Conservation (phyloP, 2,113 vertebrate species). For the Engraulis encrasicolus region DNA sequence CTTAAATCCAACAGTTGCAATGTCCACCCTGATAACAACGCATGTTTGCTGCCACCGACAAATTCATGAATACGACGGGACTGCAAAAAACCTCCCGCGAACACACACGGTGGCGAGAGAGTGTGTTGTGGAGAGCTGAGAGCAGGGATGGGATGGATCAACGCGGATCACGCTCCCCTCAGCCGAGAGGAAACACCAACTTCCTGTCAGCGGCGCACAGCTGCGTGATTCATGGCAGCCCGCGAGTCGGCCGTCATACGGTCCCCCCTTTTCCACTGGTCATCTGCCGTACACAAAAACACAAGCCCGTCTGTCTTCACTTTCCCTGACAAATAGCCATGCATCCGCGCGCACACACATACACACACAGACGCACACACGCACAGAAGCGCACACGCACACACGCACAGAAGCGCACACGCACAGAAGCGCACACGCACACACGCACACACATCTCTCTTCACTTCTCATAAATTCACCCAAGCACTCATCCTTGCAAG, state of each 20-base stretch:
- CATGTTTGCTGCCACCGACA: no score
- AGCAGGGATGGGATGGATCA: background rate
- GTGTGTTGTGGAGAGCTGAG: background rate
- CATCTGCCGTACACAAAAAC: background rate
- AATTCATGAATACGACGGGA: background rate
- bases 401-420: background rate
- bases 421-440: no score
- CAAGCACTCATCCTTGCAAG: background rate
- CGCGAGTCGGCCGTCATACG: background rate
- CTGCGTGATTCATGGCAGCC: constrained; percentile 3
- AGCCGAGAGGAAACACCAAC: background rate
- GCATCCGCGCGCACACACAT: background rate
- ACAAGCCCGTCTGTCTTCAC: background rate
- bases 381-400: background rate
- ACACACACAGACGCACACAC: background rate
- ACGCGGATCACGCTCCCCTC: constrained; percentile 1
- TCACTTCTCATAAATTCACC: no score
- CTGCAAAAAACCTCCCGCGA: constrained; percentile 2
- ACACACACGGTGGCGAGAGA: background rate
- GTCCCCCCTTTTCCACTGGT: background rate
- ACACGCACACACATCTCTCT: background rate
- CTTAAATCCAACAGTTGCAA: background rate
- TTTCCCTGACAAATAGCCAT: background rate
- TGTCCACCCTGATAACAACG: no score
- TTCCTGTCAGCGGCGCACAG: constrained; percentile 17